Percentiles rank a stretch among this genome's conserved stretches.
phyloP scores from a whole-genome alignment of 2,888 invertebrate genomes.

The Drosophila sordidapex region DNA sequence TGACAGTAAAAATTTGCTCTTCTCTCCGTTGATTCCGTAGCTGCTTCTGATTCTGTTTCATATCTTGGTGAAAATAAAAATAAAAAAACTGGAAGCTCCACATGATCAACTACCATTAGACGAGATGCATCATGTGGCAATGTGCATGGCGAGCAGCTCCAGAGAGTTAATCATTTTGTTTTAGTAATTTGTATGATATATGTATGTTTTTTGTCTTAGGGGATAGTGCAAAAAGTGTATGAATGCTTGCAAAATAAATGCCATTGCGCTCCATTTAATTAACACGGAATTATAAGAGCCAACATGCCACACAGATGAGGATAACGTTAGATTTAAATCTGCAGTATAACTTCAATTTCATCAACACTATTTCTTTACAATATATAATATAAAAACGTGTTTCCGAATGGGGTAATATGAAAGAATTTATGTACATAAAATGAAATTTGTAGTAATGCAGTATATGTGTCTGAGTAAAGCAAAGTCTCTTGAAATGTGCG shows the following conservation, averaged over 20 bases:
- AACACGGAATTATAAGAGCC: slow-evolving; percentile 22
- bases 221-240: not conserved
- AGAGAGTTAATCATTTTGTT: slow-evolving; percentile 71
- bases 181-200: slow-evolving; percentile 67
- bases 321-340: too few relatives aligned
- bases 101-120: slow-evolving; percentile 32
- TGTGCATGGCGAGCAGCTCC: slow-evolving; percentile 12
- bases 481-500: not conserved
- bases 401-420: not conserved
- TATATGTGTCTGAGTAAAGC: not conserved
- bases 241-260: slow-evolving; percentile 46
- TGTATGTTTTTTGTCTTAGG: slow-evolving; percentile 8
- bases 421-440: not conserved
- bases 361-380: not conserved
- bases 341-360: not conserved
- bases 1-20: slow-evolving; percentile 74
- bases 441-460: not conserved
- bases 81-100: slow-evolving; percentile 35
- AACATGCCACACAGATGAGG: slow-evolving; percentile 13
- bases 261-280: slow-evolving; percentile 46
- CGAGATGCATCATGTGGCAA: slow-evolving; percentile 46
- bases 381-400: not conserved
- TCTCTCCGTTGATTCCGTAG: slow-evolving; percentile 25
- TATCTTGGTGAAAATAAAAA: slow-evolving; percentile 36
- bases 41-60: slow-evolving; percentile 32